Base-by-base conservation (phyloP, 2,113 vertebrate species). In the Triplophysa dalaica region DNA sequence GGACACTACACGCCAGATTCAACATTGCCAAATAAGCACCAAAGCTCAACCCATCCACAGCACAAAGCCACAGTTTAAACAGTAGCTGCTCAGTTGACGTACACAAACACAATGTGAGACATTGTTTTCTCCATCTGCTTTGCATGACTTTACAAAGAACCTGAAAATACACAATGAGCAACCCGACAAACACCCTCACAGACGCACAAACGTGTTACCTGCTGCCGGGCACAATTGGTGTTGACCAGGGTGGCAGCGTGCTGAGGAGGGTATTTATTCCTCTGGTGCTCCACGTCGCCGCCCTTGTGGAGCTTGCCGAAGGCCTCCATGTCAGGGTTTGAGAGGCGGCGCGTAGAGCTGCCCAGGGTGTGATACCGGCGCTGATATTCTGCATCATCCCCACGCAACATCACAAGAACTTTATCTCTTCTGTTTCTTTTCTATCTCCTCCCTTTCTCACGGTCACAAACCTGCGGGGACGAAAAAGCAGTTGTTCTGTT, bases 331-430 rank as follows among this genome's bases (percentile, higher is more conserved):
- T 98, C 96, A 0, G 93, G 95, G 88, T 97, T 98, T 90, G 94
- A 95, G 91, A 96, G 97, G 75, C 96, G 95, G 26, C 96, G 94
- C 24, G 93, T 93, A 86, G 94, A 93, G 22, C 95, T 89, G 3
- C 93, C 92, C 93, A 98, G 89, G 82, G 97, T 97, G 86, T 96
- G 94, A 93, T 97, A 98, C 78, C 98, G 96, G 83, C 96, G 90
- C 4, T 95, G 96, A 90, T 97, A 98, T 86, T 98, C 96, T 24
- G 93, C 96, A 95, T 99, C 97, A 6, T 97, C 95, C 5, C 96
- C 94, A 48, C 96, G 98, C 93, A 98, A 96, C 97, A 99, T 97
- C 91, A 72, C 83, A 63, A 67, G 62, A 41, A 33, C 58, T 62
- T 61, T 33, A 70, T 48, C 67, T 61, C 21, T 7, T 3, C 63